phyloP scores from a whole-genome alignment of 2,888 invertebrate genomes.

The Agriopis marginaria region DNA sequence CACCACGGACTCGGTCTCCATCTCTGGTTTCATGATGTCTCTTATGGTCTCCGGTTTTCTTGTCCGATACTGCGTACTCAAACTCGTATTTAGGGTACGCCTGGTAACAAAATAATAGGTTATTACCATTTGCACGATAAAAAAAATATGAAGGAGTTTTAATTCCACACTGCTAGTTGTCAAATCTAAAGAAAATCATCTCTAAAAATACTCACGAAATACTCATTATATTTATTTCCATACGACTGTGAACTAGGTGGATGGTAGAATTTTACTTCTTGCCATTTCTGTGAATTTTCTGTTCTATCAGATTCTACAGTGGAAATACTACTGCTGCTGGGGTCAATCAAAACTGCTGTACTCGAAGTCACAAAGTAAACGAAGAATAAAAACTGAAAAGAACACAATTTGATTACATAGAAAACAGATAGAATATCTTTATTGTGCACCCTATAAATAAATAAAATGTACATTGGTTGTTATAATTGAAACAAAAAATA shows the following conservation, averaged over 20 bases:
- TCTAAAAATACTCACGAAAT: conserved; percentile 66
- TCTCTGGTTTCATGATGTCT: conserved; percentile 83
- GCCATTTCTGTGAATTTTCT: conserved; percentile 61
- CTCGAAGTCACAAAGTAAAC: conserved; percentile 62
- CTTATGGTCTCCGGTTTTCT: conserved; percentile 86
- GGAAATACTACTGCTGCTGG: conserved; percentile 48
- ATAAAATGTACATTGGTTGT: too few relatives aligned
- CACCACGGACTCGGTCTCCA: conserved; percentile 85
- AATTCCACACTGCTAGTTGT: too few relatives aligned
- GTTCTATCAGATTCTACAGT: conserved; percentile 21
- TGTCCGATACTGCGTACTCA: conserved; percentile 86
- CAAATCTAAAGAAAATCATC: not conserved
- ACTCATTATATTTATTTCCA: conserved; percentile 61
- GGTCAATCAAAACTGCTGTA: conserved; percentile 66
- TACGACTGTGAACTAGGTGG: conserved; percentile 60
- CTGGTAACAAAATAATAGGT: conserved; percentile 49
- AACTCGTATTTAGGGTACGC: conserved; percentile 87
- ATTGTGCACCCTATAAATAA: too few relatives aligned
- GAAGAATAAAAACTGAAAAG: conserved; percentile 65
- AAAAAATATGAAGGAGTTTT: not conserved
- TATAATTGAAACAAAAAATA: too few relatives aligned
- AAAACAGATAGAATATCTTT: not conserved
- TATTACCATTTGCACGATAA: not conserved
- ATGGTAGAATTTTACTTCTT: conserved; percentile 68
- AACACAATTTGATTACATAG: conserved; percentile 38